Evolutionary conservation across 2,113 vertebrate species (phyloP), one percentile per base, ranked within the genome.

Genomic region (Noturus placidus): DNA sequence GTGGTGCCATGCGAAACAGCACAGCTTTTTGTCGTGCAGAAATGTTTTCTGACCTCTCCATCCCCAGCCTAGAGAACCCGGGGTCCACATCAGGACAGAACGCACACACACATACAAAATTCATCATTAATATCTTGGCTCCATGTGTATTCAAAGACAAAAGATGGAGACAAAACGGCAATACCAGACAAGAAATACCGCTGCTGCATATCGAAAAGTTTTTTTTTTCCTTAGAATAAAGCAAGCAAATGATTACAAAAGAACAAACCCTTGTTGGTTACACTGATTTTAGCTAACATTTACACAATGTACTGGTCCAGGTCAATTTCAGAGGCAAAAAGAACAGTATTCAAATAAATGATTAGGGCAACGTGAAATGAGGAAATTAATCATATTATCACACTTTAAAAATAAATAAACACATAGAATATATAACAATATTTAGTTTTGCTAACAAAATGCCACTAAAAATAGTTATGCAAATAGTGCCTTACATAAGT

Each of bases 11-110:
- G 95, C 95, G 93, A 82, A 83, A 93, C 94, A 95, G 95, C 95
- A 95, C 93, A 95, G 94, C 92, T 94, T 89, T 84, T 83, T 72
- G 57, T 87, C 94, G 95, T 96, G 95, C 95, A 96, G 92, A 95
- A 94, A 95, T 84, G 91, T 95, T 7, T 59, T 82, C 95, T 96
- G 94, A 96, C 95, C 95, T 96, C 95, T 95, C 92, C 95, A 72
- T 96, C 95, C 93, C 95, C 95, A 91, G 93, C 92, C 95, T 96
- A 95, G 93, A 61, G 93, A 92, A 93, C 94, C 94, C 91, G 92
- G 83, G 93, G 90, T 95, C 95, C 94, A 91, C 92, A 91, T 88
- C 92, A 91, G 94, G 93, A 94, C 92, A 95, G 93, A 93, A 95
- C 91, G 91, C 54, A 94, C 87, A 92, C 90, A 94, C 92, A 95